Conservation (phyloP, 1,140 invertebrate genomes). For the Papilio polyxenes region DNA sequence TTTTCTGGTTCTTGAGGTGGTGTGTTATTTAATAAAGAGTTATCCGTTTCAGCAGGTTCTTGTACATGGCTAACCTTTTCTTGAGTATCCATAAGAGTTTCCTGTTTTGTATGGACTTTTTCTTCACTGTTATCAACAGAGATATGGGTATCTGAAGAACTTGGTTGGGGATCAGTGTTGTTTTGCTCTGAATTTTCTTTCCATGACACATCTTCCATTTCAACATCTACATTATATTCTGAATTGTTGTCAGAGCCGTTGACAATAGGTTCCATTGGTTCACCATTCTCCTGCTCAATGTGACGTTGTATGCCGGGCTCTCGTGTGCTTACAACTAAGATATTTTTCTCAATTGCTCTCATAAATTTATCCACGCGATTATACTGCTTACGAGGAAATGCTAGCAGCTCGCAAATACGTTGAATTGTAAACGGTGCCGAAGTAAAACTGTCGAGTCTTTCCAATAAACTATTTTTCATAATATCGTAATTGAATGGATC, state of each 20-base stretch:
- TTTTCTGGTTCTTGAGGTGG: slow-evolving; percentile 48
- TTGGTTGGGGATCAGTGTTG: slow-evolving; percentile 67
- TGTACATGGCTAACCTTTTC: slow-evolving; percentile 59
- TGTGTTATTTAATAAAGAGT: slow-evolving; percentile 46
- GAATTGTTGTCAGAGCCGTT: slow-evolving; percentile 82
- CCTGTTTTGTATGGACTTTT: slow-evolving; percentile 62
- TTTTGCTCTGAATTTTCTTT: slow-evolving; percentile 72
- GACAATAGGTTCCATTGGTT: slow-evolving; percentile 82
- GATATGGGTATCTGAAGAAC: slow-evolving; percentile 72
- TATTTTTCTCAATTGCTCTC: slow-evolving; percentile 96
- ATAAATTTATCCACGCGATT: slow-evolving; percentile 97
- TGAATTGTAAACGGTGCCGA: slow-evolving; percentile 98
- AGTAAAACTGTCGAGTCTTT: slow-evolving; percentile 90
- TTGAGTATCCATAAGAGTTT: slow-evolving; percentile 54
- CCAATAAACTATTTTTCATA: slow-evolving; percentile 92
- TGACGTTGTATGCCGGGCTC: slow-evolving; percentile 87
- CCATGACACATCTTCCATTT: slow-evolving; percentile 85
- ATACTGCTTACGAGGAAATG: slow-evolving; percentile 95
- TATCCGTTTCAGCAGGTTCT: slow-evolving; percentile 63
- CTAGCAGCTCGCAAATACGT: slow-evolving; percentile 95
- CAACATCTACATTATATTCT: slow-evolving; percentile 85
- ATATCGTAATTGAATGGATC: slow-evolving; percentile 95
- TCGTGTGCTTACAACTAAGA: slow-evolving; percentile 96
- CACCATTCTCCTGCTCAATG: slow-evolving; percentile 85
- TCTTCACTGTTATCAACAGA: slow-evolving; percentile 70